These are phyloP conservation scores for Idris sp. DNA, from an alignment of 1,140 invertebrate species.

Conservation along the genomic window DNA sequence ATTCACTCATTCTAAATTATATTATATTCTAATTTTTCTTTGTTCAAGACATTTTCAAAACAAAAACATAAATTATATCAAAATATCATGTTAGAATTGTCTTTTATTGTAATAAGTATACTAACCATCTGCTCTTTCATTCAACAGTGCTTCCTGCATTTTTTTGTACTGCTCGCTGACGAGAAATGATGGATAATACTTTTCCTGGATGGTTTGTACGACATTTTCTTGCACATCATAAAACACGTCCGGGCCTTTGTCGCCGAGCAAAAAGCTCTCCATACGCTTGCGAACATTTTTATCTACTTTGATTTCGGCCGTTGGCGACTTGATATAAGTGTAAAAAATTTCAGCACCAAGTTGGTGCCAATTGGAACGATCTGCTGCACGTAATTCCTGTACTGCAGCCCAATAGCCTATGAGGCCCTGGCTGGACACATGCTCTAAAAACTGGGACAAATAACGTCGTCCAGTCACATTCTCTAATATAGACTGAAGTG, in stretches of 20 bases:
- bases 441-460: constrained; percentile 89
- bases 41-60: constrained; percentile 8
- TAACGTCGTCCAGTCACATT: constrained; percentile 84
- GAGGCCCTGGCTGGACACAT: constrained; percentile 87
- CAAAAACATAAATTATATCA: neutral
- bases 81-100: no score
- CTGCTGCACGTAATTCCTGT: constrained; percentile 87
- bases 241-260: constrained; percentile 92
- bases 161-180: constrained; percentile 90
- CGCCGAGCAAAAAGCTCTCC: constrained; percentile 91
- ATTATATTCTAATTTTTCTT: neutral
- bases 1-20: no score
- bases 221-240: constrained; percentile 91
- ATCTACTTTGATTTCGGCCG: constrained; percentile 87
- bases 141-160: constrained; percentile 84
- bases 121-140: constrained; percentile 81
- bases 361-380: constrained; percentile 88
- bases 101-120: no score
- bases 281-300: constrained; percentile 88
- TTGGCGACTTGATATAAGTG: constrained; percentile 88
- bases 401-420: constrained; percentile 93
- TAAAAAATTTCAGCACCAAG: constrained; percentile 94
- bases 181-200: constrained; percentile 93
- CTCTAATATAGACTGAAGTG: constrained; percentile 83
- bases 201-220: constrained; percentile 87